phyloP scores from a whole-genome alignment of 2,888 invertebrate genomes.

The Archaeoteleia sp. region DNA sequence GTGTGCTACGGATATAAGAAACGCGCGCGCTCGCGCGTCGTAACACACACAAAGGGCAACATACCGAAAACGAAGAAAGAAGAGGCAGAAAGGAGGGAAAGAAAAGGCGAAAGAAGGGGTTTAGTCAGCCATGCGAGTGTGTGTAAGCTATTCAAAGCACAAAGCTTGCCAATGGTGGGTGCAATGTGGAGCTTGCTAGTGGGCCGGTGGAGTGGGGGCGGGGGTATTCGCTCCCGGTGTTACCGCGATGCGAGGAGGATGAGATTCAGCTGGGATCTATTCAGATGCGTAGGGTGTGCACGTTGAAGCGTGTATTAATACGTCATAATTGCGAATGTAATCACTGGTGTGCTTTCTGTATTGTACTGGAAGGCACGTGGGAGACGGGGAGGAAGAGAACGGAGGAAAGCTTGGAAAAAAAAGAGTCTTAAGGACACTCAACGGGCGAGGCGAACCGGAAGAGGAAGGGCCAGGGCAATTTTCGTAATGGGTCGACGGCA shows the following conservation, averaged over 20 bases:
- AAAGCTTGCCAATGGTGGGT: slow-evolving; percentile 51
- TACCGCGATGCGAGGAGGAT: slow-evolving; percentile 45
- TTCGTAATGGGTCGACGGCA: slow-evolving; percentile 1
- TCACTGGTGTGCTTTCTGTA: slow-evolving; percentile 60
- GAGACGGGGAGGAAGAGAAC: slow-evolving; percentile 22
- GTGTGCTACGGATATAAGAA: too few species aligned
- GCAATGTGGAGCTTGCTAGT: slow-evolving; percentile 34
- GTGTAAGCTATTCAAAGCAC: slow-evolving; percentile 58
- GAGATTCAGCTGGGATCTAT: slow-evolving; percentile 59
- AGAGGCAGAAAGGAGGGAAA: background rate
- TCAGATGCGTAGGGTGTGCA: slow-evolving; percentile 55
- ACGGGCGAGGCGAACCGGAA: slow-evolving; percentile 56
- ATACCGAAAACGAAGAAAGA: too few species aligned
- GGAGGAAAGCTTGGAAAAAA: slow-evolving; percentile 23
- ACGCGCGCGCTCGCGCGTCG: too few species aligned
- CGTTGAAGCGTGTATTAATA: slow-evolving; percentile 61
- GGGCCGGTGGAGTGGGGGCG: background rate
- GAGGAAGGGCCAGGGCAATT: slow-evolving; percentile 38
- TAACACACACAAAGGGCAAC: too few species aligned
- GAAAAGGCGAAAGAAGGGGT: slow-evolving; percentile 16
- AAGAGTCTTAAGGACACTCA: slow-evolving; percentile 35
- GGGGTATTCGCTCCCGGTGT: slow-evolving; percentile 35
- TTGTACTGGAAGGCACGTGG: slow-evolving; percentile 14
- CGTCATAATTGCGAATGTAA: slow-evolving; percentile 67
- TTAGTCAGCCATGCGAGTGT: slow-evolving; percentile 34